These are phyloP conservation scores for Mycteria americana DNA, from an alignment of 2,797 vertebrate genomes.

Conservation along the genomic window DNA sequence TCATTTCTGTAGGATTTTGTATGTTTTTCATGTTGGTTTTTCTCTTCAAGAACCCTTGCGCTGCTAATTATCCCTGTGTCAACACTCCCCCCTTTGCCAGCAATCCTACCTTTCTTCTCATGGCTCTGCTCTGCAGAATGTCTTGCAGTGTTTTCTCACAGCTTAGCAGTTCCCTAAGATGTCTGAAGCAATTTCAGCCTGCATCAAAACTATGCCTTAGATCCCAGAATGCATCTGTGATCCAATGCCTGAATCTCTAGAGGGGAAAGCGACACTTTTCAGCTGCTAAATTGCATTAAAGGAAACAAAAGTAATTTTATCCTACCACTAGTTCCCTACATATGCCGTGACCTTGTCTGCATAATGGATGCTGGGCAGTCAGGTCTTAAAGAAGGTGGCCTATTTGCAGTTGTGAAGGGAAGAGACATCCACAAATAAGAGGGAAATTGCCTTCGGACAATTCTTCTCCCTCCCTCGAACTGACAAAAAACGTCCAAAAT, in stretches of 20 bases:
- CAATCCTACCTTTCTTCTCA: neutral
- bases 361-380: neutral
- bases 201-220: neutral
- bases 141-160: neutral
- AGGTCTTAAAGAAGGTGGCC: neutral
- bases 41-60: neutral
- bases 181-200: neutral
- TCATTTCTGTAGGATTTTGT: neutral
- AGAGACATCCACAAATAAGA: neutral
- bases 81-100: neutral
- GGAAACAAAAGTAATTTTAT: neutral
- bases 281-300: neutral
- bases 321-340: neutral
- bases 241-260: neutral
- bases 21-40: neutral
- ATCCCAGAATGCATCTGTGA: neutral
- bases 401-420: neutral
- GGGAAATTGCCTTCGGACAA: neutral
- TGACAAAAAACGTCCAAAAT: neutral
- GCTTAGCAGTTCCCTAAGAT: neutral
- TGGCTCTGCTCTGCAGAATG: neutral
- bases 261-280: neutral
- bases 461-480: neutral
- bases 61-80: neutral
- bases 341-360: neutral